These are phyloP conservation scores for Malurus splendens DNA, from an alignment of 2,797 vertebrate species.

Conservation along the genomic window DNA sequence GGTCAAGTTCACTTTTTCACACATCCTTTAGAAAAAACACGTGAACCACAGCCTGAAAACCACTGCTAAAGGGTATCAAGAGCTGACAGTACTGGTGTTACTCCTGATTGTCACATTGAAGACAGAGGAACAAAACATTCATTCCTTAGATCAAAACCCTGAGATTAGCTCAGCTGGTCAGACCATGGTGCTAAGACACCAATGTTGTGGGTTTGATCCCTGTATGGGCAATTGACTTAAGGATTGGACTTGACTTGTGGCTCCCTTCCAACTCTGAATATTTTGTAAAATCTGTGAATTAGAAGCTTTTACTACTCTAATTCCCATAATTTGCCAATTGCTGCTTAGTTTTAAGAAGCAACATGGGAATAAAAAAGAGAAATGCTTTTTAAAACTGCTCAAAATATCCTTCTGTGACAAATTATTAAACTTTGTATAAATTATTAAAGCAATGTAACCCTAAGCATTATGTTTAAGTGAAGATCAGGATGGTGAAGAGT, in stretches of 20 bases:
- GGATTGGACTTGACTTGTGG: background rate
- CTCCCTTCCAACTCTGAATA: background rate
- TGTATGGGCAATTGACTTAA: background rate
- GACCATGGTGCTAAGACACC: background rate
- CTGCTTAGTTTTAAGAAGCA: background rate
- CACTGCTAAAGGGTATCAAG: background rate
- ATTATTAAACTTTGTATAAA: background rate
- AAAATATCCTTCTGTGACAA: background rate
- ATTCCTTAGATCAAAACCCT: background rate
- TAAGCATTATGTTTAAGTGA: background rate
- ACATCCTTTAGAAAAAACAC: background rate
- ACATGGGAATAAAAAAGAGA: background rate
- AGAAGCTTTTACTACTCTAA: background rate
- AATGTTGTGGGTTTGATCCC: fast-evolving
- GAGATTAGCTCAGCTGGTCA: background rate
- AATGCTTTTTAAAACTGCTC: background rate
- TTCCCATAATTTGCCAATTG: background rate
- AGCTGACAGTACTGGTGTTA: background rate
- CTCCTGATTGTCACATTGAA: background rate
- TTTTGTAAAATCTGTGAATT: background rate
- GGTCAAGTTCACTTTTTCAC: background rate
- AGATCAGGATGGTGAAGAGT: background rate
- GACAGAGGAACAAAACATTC: background rate
- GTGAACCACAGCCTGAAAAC: background rate
- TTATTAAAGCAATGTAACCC: background rate